Evolutionary conservation across 1,140 invertebrate genomes (phyloP).

Genomic region (Pectinophora gossypiella): DNA sequence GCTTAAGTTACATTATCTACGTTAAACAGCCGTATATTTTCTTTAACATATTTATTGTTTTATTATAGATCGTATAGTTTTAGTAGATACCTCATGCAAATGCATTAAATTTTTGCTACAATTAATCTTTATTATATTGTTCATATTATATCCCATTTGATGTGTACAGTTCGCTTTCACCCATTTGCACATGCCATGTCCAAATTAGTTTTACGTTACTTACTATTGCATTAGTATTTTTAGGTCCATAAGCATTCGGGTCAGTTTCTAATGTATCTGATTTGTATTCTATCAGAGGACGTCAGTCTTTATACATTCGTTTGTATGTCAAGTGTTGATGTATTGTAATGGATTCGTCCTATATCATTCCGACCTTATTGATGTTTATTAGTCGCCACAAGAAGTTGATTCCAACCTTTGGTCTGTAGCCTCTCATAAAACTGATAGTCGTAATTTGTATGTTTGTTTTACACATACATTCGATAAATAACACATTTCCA

Average conservation of each 20-base stretch:
- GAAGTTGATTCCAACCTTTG: neutral
- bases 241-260: neutral
- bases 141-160: neutral
- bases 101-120: neutral
- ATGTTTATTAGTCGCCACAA: conserved; percentile 23
- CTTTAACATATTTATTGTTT: neutral
- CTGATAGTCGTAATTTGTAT: too few relatives aligned
- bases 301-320: conserved; percentile 1
- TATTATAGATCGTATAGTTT: too few relatives aligned
- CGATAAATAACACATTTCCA: too few relatives aligned
- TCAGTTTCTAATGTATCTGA: conserved; percentile 15
- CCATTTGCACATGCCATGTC: neutral
- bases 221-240: neutral
- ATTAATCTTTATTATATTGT: too few relatives aligned
- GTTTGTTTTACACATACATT: too few relatives aligned
- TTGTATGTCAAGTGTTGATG: conserved; percentile 22
- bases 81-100: neutral
- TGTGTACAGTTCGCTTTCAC: neutral
- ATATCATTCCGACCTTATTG: conserved; percentile 21
- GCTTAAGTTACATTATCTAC: too few relatives aligned
- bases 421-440: too few relatives aligned
- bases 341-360: conserved; percentile 29
- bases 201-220: neutral
- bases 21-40: too few relatives aligned
- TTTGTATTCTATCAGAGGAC: conserved; percentile 22